Conservation (phyloP, 2,888 invertebrate species). For the Alentia gelatinosa region DNA sequence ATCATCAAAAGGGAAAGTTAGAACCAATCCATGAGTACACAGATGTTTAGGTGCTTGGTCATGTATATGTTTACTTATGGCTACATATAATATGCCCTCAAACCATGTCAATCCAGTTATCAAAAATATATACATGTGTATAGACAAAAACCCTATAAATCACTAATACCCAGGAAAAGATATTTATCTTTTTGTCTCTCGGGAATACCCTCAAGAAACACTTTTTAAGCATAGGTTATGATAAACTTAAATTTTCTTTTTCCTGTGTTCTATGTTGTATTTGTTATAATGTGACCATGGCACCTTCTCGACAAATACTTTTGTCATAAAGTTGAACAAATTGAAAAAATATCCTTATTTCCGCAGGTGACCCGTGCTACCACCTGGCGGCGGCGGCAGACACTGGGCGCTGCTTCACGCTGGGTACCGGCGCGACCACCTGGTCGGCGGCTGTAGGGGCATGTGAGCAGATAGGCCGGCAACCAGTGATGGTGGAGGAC, state of each 20-base stretch:
- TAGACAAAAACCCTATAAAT: no score
- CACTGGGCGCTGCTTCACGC: background rate
- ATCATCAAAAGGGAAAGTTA: no score
- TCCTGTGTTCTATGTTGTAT: background rate
- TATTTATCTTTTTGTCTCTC: background rate
- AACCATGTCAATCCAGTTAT: no score
- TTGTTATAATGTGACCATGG: background rate
- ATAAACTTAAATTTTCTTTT: no score
- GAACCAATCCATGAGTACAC: no score
- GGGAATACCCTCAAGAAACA: background rate
- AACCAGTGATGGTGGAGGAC: slow-evolving; percentile 2
- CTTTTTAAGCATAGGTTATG: background rate
- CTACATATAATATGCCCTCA: no score
- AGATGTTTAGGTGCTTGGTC: no score
- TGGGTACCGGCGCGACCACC: background rate
- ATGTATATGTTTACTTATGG: no score
- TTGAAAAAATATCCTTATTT: background rate
- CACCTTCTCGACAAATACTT: background rate
- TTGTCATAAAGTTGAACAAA: background rate
- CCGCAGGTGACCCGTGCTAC: background rate
- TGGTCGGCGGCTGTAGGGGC: background rate
- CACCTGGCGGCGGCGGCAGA: background rate
- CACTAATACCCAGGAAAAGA: no score
- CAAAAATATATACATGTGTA: no score
- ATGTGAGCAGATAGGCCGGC: background rate